Base-by-base conservation (phyloP, 2,888 invertebrate species). In the Ischnus inquisitorius region DNA sequence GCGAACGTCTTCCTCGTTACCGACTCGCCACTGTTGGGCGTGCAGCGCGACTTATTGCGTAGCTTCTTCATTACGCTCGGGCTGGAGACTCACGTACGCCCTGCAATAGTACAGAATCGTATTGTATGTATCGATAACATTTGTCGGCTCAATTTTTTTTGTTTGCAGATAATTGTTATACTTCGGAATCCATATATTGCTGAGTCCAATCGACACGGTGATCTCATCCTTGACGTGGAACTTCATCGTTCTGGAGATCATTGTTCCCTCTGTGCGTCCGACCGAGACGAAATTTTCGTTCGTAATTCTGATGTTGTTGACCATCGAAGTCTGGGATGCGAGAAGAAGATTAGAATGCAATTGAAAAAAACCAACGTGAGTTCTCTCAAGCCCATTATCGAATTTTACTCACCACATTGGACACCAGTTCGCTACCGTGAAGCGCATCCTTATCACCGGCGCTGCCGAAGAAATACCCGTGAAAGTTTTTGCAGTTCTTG, bases 401-500 rank as follows among this genome's bases (percentile, higher is more conserved):
- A 34, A 34, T 51, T n/a, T 19, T 34, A 85, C 87, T 89, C 81
- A 89, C 89, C 6, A 88, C 28, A 1, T 84, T 86, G 5, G 88
- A 79, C 8, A 77, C 16, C 51, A 87, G 62, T 62, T 88, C 86
- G 60, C 82, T 82, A n/a, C 71, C 75, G 16, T 82, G 65, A 0
- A 83, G 22, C 10, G 69, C 54, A 4, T 78, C 79, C 1, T 82
- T 34, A 0, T 67, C 80, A 19, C 86, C 88, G 12, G 69, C 79
- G 60, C 87, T 89, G 28, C 90, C 90, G n/a, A 89, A 89, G 69
- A 86, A 88, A 34, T 88, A 89, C 1, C 88, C 85, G 48, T 84
- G 79, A 4, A 84, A 86, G 16, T 88, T 82, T 54, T 72, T 78
- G 78, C 90, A 90, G 67, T 83, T 87, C 3, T 79, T 57, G n/a